Conservation (phyloP, 2,888 invertebrate genomes). For the Tetanocera ferruginea region DNA sequence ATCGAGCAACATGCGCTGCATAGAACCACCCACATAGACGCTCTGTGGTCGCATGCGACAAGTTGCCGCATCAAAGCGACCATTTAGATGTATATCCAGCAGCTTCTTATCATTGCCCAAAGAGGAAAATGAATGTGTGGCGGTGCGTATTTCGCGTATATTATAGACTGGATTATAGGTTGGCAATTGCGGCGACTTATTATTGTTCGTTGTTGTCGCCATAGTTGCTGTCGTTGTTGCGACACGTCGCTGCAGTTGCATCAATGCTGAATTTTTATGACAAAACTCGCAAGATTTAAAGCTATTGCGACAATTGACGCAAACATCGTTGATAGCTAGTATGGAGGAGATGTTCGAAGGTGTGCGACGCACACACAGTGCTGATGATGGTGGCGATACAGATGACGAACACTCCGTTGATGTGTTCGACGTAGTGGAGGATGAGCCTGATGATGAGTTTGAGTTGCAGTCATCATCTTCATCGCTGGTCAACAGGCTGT, state of each 20-base stretch:
- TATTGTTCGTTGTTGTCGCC: constrained; percentile 22
- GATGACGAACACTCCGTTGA: constrained; percentile 40
- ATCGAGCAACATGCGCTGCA: constrained; percentile 48
- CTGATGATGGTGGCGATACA: constrained; percentile 32
- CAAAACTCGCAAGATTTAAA: constrained; percentile 66
- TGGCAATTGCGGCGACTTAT: constrained; percentile 45
- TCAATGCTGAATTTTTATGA: constrained; percentile 59
- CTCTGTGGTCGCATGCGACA: constrained; percentile 54
- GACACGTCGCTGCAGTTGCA: constrained; percentile 46
- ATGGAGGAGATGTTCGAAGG: constrained; percentile 44
- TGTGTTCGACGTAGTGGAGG: constrained; percentile 57
- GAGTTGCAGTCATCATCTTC: constrained; percentile 58
- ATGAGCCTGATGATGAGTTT: constrained; percentile 59
- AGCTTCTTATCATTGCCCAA: constrained; percentile 69
- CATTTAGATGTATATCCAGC: constrained; percentile 66
- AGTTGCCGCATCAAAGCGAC: constrained; percentile 55
- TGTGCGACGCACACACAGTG: constrained; percentile 52
- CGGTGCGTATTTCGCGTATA: constrained; percentile 69
- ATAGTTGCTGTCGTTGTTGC: not conserved
- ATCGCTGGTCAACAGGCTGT: constrained; percentile 51
- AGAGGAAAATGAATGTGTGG: constrained; percentile 68
- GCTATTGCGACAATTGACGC: constrained; percentile 60
- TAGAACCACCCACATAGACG: constrained; percentile 49
- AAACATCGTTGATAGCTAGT: constrained; percentile 46
- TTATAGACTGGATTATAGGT: constrained; percentile 69